Percentiles rank a stretch among this genome's conserved stretches.
Evolutionary conservation across 2,888 invertebrate genomes (phyloP).

Genomic region (Brachypalpus laphriformis): DNA sequence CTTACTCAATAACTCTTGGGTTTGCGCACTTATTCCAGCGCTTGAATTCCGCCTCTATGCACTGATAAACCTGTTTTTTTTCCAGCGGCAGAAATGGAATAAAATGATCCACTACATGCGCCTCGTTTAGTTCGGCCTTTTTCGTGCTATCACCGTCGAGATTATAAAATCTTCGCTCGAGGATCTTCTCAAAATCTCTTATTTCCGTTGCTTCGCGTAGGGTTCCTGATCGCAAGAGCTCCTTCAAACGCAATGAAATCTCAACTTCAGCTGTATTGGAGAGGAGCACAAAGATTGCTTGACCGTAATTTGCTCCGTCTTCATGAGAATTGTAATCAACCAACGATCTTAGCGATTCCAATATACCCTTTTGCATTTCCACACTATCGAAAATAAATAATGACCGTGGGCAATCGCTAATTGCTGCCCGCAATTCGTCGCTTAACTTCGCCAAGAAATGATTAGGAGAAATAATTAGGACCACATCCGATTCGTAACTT

Average conservation of each 20-base stretch:
- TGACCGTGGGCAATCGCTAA: conserved; percentile 88
- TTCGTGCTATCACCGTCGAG: conserved; percentile 91
- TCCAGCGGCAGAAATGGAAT: conserved; percentile 97
- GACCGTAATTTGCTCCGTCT: conserved; percentile 89
- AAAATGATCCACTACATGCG: conserved; percentile 95
- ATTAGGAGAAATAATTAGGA: background rate
- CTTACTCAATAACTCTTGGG: conserved; percentile 75
- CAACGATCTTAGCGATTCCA: conserved; percentile 94
- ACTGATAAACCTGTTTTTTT: conserved; percentile 90
- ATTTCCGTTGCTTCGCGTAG: conserved; percentile 86
- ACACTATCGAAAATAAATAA: conserved; percentile 99
- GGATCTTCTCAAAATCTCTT: conserved; percentile 88
- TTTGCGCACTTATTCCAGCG: conserved; percentile 78
- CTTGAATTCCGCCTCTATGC: conserved; percentile 88
- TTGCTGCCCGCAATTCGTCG: conserved; percentile 85
- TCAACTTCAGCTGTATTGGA: conserved; percentile 92
- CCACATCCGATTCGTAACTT: no score
- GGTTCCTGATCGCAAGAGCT: conserved; percentile 84
- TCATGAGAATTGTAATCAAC: conserved; percentile 92
- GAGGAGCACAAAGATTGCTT: conserved; percentile 93
- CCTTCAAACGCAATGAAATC: conserved; percentile 78
- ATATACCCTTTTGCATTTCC: conserved; percentile 92
- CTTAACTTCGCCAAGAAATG: conserved; percentile 84
- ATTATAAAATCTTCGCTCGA: conserved; percentile 88
- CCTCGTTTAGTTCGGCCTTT: conserved; percentile 91